Base-by-base conservation (phyloP, 30 jellyfish, hydroid and myxozoan species). In the Chrysaora quinquecirrha region DNA sequence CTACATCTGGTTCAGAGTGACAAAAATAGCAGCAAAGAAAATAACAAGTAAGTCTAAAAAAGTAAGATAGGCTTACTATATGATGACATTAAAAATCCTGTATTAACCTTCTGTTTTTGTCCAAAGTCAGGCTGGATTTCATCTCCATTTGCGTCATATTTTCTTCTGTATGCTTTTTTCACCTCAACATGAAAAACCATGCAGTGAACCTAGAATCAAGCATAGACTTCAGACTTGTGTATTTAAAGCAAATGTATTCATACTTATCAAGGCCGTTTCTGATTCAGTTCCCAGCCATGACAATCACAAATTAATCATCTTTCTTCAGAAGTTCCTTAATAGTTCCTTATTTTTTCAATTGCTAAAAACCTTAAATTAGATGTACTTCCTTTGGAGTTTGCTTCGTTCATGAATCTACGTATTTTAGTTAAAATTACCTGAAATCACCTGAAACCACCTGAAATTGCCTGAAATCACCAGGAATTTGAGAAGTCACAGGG, bases 71-170 rank as follows among this genome's bases (percentile, higher is more conserved):
- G 34, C 98, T 80, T 75, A 93, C 98, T 93, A 56, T 93, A 93
- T 14, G 98, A 93, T n/a, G 98, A 93, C 87, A 90, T 84, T 16
- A 93, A 84, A 73, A 48, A 87, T 16, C 98, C 98, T 30, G 98
- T 93, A 75, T 83, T 87, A 60, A 93, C 97, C 60, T 93, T 93
- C 79, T 93, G 94, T 52, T 80, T 73, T 29, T 79, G 2, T 0
- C 95, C 97, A 87, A 87, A 78, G 52, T 87, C 98, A 52, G 98
- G 98, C 31, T 79, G 94, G 20, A 93, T 77, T 82, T 93, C 98
- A 16, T 66, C 84, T 0, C 98, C 98, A 64, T 50, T 34, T 29
- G 84, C 62, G 22, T 80, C 96, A 81, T 47, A 93, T 52, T 64
- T 73, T 30, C 98, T 67, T 48, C 62, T 61, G 66, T 73, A 75